Evolutionary conservation across 2,888 invertebrate genomes (phyloP).

Genomic region (Bombyx huttoni): DNA sequence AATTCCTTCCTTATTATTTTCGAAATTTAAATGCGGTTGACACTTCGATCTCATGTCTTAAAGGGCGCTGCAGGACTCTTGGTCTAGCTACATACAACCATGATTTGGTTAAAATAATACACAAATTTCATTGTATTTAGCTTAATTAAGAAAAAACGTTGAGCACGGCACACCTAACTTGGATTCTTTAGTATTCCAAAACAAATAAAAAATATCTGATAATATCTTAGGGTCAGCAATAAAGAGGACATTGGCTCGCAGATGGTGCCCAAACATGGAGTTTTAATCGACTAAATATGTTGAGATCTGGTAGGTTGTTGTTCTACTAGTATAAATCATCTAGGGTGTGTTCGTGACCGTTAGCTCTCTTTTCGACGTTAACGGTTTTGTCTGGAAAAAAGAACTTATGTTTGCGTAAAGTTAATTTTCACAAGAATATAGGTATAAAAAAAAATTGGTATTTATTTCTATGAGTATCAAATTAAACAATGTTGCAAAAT

Average conservation of each 20-base stretch:
- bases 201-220: slow-evolving; percentile 17
- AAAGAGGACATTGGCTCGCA: slow-evolving; percentile 39
- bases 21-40: too few species aligned
- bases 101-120: too few species aligned
- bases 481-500: not conserved
- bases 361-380: slow-evolving; percentile 3
- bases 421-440: too few species aligned
- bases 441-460: not conserved
- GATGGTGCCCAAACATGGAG: slow-evolving; percentile 13
- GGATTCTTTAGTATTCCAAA: not conserved
- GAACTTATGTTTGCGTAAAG: too few species aligned
- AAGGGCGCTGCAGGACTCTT: too few species aligned
- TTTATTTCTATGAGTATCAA: not conserved
- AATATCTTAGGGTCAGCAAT: slow-evolving; percentile 31
- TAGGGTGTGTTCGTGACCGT: slow-evolving; percentile 1
- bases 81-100: too few species aligned
- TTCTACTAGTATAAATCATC: slow-evolving; percentile 1
- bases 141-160: too few species aligned
- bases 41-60: too few species aligned
- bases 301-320: slow-evolving; percentile 4
- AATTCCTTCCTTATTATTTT: too few species aligned
- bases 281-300: slow-evolving; percentile 13
- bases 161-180: not conserved
- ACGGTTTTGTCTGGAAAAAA: not conserved
- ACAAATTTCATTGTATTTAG: too few species aligned